Evolutionary conservation across 2,797 vertebrate species (phyloP).

Genomic region (Sus cebifrons): DNA sequence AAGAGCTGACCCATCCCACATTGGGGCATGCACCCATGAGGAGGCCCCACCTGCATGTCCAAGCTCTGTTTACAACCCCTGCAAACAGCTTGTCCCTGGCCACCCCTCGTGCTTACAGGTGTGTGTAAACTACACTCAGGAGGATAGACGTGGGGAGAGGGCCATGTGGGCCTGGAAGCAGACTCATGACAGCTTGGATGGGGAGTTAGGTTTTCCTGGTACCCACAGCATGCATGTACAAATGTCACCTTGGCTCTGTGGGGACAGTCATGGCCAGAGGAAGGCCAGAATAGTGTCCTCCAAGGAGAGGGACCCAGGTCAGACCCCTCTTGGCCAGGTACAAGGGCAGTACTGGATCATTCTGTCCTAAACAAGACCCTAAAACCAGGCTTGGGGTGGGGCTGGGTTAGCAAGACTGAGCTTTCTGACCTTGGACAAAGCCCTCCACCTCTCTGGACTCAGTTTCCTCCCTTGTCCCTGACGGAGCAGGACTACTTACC

Average conservation of each 20-base stretch:
- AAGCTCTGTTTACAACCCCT: neutral
- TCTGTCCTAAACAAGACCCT: neutral
- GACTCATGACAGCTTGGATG: neutral
- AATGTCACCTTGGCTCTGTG: neutral
- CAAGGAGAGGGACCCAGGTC: neutral
- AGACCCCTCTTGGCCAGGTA: neutral
- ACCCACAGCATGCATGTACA: too few species aligned
- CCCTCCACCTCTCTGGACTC: too few species aligned
- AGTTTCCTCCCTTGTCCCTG: neutral
- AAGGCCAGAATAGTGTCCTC: neutral
- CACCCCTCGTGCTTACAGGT: neutral
- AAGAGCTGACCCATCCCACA: neutral
- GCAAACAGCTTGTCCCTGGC: neutral
- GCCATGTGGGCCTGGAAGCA: too few species aligned
- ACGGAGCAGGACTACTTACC: neutral
- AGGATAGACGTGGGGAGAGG: neutral
- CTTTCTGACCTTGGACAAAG: neutral
- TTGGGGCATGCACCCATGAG: accelerated
- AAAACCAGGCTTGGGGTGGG: neutral
- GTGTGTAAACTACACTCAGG: neutral
- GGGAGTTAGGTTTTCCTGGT: neutral
- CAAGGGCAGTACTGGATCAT: too few species aligned
- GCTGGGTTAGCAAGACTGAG: neutral
- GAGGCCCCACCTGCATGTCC: neutral
- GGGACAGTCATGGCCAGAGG: neutral